Conservation (phyloP, 1,140 invertebrate genomes). For the Branchinecta lindahli region DNA sequence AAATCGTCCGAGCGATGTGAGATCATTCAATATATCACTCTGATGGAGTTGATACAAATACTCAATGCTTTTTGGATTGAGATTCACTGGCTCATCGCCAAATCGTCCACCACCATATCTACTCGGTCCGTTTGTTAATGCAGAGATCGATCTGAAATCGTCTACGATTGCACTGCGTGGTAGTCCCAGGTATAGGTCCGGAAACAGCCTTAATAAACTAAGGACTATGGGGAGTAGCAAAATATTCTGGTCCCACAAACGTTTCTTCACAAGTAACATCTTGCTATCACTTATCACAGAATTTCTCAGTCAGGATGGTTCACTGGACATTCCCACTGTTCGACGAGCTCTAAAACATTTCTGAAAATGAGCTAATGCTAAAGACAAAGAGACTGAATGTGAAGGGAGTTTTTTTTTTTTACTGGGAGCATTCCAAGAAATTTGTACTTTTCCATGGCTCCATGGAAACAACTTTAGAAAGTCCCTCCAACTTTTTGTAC, state of each 20-base stretch:
- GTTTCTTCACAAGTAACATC: not conserved
- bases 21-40: not conserved
- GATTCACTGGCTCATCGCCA: not conserved
- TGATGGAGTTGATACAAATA: not conserved
- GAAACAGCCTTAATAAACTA: not conserved
- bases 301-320: too few species aligned
- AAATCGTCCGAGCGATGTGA: not conserved
- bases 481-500: too few species aligned
- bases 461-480: too few species aligned
- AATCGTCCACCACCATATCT: not conserved
- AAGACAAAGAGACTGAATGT: too few species aligned
- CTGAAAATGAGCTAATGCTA: too few species aligned
- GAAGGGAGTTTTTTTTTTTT: too few species aligned
- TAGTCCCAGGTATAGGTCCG: not conserved
- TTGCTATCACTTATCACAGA: not conserved
- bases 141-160: not conserved
- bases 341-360: too few species aligned
- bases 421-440: too few species aligned
- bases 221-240: not conserved
- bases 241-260: not conserved
- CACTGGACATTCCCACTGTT: too few species aligned
- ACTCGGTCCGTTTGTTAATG: not conserved
- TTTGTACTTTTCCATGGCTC: too few species aligned
- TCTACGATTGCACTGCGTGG: not conserved
- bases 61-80: not conserved